Evolutionary conservation across 2,797 vertebrate genomes (phyloP), one percentile per base, ranked within the genome.

Genomic region (Melanotaenia pygmaea): DNA sequence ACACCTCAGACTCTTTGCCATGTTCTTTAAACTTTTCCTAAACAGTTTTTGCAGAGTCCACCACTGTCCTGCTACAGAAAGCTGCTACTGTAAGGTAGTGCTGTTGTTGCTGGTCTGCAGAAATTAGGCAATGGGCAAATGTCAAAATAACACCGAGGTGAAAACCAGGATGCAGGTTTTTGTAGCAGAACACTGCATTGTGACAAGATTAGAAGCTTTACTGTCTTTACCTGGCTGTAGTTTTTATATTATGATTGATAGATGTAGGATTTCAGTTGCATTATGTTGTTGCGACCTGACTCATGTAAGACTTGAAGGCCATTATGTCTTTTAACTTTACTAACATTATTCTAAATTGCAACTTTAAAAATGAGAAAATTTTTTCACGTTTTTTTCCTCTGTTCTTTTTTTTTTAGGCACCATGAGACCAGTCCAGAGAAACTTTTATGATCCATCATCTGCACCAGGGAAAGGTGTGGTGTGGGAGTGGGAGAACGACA

Each of bases 401-500:
- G 22, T 67, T 67, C 14, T 67, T 73, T 74, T 3, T 74, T 3
- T 47, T 79, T 78, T 2, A 98, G 98, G 98, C 61, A 99, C 97
- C 60, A 97, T 98, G 96, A 95, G 98, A 32, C 97, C 97, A 0
- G 97, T 97, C 26, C 94, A 97, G 81, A 95, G 98, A 65, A 98
- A 96, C 88, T 98, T 99, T 93, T 99, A 97, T 0, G 98, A 99
- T 79, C 97, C 98, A 0, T 98, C 97, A 12, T 99, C 98, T 0
- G 97, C 98, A 0, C 98, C 98, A 0, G 98, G 98, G 16, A 98
- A 98, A 90, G 98, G 97, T 26, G 95, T 98, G 56, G 97, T 98
- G 70, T 99, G 98, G 98, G 98, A 99, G 68, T 99, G 98, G 98
- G 98, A 99, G 90, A 98, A 94, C 2, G 97, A 98, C 89, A 95